A percentile compares a stretch with the other conserved stretches of the same genome.
These are phyloP conservation scores for Ceratotherium simum DNA, from an alignment of 2,113 vertebrate genomes.

Conservation along the genomic window DNA sequence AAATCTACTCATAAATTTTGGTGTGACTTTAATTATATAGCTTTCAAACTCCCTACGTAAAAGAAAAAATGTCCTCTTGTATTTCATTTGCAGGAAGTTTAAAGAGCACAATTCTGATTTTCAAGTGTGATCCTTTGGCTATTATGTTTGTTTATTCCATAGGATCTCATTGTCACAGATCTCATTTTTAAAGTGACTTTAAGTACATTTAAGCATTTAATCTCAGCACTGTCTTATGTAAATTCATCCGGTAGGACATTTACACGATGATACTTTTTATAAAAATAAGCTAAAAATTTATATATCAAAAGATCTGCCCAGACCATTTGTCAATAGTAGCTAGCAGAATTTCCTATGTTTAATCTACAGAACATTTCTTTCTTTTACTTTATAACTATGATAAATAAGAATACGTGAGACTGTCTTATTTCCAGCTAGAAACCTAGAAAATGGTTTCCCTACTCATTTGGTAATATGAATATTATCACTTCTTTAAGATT, in stretches of 20 bases:
- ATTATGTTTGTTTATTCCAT: background rate
- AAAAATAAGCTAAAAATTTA: background rate
- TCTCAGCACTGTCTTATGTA: background rate
- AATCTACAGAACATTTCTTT: background rate
- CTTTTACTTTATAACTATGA: background rate
- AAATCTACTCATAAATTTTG: background rate
- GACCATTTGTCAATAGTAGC: background rate
- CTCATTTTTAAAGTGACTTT: conserved; percentile 23
- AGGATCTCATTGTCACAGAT: background rate
- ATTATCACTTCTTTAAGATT: background rate
- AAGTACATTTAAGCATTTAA: background rate
- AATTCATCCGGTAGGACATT: background rate
- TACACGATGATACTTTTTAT: background rate
- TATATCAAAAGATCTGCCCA: background rate
- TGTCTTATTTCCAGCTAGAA: background rate
- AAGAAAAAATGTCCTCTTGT: background rate
- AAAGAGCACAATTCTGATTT: background rate
- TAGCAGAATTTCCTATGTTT: background rate
- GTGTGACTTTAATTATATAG: background rate
- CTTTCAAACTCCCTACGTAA: background rate
- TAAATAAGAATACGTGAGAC: background rate
- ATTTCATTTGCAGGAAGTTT: background rate
- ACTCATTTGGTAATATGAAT: background rate
- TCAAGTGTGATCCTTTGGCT: background rate
- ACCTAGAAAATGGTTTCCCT: background rate